Base-by-base conservation (phyloP, 2,888 invertebrate genomes). In the Agapostemon virescens region DNA sequence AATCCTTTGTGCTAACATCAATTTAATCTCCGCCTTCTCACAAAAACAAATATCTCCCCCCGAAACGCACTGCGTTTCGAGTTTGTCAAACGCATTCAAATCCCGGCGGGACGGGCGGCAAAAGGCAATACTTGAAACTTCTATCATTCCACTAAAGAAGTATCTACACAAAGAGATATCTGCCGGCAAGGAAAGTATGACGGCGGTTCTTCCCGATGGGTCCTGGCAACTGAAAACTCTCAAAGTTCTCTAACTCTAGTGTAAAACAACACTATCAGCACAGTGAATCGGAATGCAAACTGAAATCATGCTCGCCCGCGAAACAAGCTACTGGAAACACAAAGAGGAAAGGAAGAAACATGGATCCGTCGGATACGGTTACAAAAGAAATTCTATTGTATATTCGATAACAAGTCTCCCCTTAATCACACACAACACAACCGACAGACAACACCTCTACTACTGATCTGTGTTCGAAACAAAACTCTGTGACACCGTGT, bases 261-360 rank as follows among this genome's bases (percentile, higher is more conserved):
- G 63, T 66, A 81, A 81, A 38, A 81, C 67, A 81, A 82, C 69
- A 69, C n/a, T 61, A 49, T 69, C 69, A 72, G 76, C 68, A 72
- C 74, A 78, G 74, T 40, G 66, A 74, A 72, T 66, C 69, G 74
- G 77, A 61, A 58, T 74, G 82, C 69, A 78, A 67, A 82, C 40
- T 33, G 71, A 78, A 71, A 69, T 74, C 85, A 85, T 85, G 86
- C 85, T 82, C 49, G 26, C 63, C 52, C 40, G 49, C n/a, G 9
- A 69, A 64, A 79, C 20, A 71, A 72, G 66, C 69, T 81, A 75
- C 81, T 42, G 61, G 30, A 23, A 63, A 49, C 42, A 71, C 17
- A 23, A n/a, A 71, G 45, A 26, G 17, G 30, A 79, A 69, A 49
- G 6, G 67, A 69, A 58, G n/a, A 13, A 52, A 70, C 33, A 74